Evolutionary conservation across 2,888 invertebrate genomes (phyloP).

Genomic region (Cheilosia impressa): DNA sequence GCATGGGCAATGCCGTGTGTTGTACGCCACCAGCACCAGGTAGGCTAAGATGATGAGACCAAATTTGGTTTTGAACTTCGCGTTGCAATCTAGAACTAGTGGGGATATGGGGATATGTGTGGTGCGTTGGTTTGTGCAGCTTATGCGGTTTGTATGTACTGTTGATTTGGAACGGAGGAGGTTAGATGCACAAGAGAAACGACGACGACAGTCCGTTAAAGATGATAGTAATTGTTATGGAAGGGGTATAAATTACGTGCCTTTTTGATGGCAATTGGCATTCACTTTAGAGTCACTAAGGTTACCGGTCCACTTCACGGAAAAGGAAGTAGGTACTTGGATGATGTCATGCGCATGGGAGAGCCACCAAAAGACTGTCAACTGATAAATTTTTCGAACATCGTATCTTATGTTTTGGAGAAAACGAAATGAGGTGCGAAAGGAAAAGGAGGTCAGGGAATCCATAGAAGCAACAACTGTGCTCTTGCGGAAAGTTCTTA

Average conservation of each 20-base stretch:
- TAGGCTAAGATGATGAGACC: slow-evolving; percentile 43
- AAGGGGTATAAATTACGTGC: background rate
- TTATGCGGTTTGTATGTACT: slow-evolving; percentile 16
- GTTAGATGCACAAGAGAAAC: slow-evolving; percentile 1
- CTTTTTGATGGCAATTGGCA: slow-evolving; percentile 8
- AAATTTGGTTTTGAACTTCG: slow-evolving; percentile 68
- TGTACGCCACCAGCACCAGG: background rate
- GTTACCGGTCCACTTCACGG: background rate
- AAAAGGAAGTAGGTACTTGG: slow-evolving; percentile 16
- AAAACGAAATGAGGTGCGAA: no score
- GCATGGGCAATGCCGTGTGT: background rate
- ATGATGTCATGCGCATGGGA: slow-evolving; percentile 9
- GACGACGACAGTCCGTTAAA: background rate
- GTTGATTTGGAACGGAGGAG: no score
- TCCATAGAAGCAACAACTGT: no score
- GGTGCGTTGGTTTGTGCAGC: slow-evolving; percentile 24
- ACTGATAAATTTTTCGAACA: background rate
- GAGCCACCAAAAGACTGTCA: background rate
- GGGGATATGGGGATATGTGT: slow-evolving; percentile 24
- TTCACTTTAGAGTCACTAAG: background rate
- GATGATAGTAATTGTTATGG: slow-evolving; percentile 7
- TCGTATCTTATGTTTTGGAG: no score
- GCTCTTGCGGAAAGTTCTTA: no score
- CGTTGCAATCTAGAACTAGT: slow-evolving; percentile 50
- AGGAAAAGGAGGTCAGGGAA: no score